Percentiles rank a stretch among this genome's conserved stretches.
phyloP scores from a whole-genome alignment of 1,140 invertebrate genomes.

The Schmidtea mediterranea region DNA sequence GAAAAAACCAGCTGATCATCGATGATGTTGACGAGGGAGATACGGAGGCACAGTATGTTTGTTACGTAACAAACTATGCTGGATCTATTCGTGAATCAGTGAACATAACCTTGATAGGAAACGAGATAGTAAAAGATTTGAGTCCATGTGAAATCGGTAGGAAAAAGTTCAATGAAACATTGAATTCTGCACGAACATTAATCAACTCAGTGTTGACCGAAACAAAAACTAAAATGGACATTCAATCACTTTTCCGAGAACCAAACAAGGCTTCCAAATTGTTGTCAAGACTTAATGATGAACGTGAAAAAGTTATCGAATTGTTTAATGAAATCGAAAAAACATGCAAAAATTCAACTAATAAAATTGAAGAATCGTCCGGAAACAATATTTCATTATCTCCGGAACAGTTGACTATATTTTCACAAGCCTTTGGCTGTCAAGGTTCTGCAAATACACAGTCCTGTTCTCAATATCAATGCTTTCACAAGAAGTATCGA shows the following conservation, averaged over 20 bases:
- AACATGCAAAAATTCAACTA: slow-evolving; percentile 32
- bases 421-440: slow-evolving; percentile 46
- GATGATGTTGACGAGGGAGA: slow-evolving; percentile 3
- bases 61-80: background rate
- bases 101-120: slow-evolving; percentile 8
- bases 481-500: slow-evolving; percentile 62
- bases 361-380: no score
- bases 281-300: slow-evolving; percentile 56
- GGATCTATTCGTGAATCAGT: background rate
- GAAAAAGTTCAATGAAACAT: slow-evolving; percentile 40
- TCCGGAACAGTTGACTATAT: slow-evolving; percentile 38
- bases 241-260: slow-evolving; percentile 38
- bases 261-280: slow-evolving; percentile 48
- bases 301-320: slow-evolving; percentile 61
- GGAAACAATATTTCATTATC: slow-evolving; percentile 31
- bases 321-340: slow-evolving; percentile 49
- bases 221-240: slow-evolving; percentile 46
- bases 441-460: slow-evolving; percentile 22
- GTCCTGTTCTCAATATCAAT: slow-evolving; percentile 52
- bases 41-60: background rate
- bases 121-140: background rate
- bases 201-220: slow-evolving; percentile 59
- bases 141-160: background rate
- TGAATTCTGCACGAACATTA: slow-evolving; percentile 31
- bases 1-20: slow-evolving; percentile 3